Conservation (phyloP, 2,797 vertebrate genomes). For the Etheostoma perlongum region DNA sequence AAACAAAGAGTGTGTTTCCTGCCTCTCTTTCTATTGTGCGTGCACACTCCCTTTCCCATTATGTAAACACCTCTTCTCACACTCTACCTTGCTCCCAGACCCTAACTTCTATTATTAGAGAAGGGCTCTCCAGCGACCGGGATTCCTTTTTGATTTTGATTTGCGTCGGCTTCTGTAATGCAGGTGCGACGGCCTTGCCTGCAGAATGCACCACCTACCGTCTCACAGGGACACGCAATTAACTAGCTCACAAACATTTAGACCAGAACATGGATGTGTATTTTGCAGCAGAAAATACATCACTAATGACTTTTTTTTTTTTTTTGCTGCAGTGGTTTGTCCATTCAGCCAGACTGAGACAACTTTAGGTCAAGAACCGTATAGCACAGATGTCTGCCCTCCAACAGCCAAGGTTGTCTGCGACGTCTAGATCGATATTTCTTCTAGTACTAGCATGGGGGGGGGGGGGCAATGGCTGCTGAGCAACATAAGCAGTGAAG, state of each 20-base stretch:
- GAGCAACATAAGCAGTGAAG: constrained; percentile 28
- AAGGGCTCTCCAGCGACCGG: constrained; percentile 46
- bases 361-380: constrained; percentile 39
- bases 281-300: constrained; percentile 54
- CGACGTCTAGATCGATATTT: constrained; percentile 52
- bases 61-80: constrained; percentile 60
- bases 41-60: constrained; percentile 25
- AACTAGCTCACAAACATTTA: constrained; percentile 41
- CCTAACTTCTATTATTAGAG: constrained; percentile 61
- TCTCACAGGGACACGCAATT: constrained; percentile 34
- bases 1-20: constrained; percentile 24
- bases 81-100: constrained; percentile 45
- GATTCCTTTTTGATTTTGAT: constrained; percentile 46
- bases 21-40: neutral
- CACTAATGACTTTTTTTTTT: constrained; percentile 58
- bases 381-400: constrained; percentile 55
- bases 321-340: constrained; percentile 23
- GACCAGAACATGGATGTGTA: constrained; percentile 26
- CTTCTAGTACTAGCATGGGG: constrained; percentile 27
- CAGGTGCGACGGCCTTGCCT: constrained; percentile 36
- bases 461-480: constrained; percentile 24
- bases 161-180: constrained; percentile 11
- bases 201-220: constrained; percentile 4
- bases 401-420: constrained; percentile 65
- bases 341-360: constrained; percentile 25